Evolutionary conservation across 2,888 invertebrate genomes (phyloP).

Genomic region (Leucophora obtusa): DNA sequence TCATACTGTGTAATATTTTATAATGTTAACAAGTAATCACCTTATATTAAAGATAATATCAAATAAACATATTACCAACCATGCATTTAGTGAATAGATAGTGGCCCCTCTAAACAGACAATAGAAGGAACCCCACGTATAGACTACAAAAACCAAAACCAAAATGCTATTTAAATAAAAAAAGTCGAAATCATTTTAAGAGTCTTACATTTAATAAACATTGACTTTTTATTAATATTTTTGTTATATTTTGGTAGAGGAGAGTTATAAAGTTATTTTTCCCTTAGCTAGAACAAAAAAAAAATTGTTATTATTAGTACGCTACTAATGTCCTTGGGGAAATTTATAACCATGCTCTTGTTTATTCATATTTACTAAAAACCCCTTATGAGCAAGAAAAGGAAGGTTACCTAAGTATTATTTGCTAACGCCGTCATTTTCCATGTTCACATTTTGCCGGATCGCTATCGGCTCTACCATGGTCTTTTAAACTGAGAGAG

Average conservation of each 20-base stretch:
- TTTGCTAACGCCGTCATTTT: too few species aligned
- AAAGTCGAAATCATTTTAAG: conserved; percentile 50
- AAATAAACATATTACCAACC: conserved; percentile 44
- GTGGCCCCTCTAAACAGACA: neutral
- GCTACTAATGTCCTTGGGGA: conserved; percentile 49
- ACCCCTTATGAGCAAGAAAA: neutral
- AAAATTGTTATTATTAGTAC: conserved; percentile 15
- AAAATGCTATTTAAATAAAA: neutral
- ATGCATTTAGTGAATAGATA: conserved; percentile 39
- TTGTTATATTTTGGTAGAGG: too few species aligned
- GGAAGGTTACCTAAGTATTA: neutral
- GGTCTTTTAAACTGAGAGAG: too few species aligned
- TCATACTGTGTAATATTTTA: neutral
- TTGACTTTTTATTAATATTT: conserved; percentile 36
- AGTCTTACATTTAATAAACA: conserved; percentile 56
- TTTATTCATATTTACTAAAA: conserved; percentile 29
- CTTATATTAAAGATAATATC: conserved; percentile 50
- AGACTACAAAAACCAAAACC: neutral
- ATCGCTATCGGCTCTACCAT: too few species aligned
- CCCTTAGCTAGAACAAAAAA: neutral
- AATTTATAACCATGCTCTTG: conserved; percentile 33
- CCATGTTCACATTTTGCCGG: too few species aligned
- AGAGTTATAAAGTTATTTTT: neutral
- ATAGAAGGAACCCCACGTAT: neutral
- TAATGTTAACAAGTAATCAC: conserved; percentile 58